Conservation (phyloP, 2,888 invertebrate genomes). For the Habroteleia sp. region DNA sequence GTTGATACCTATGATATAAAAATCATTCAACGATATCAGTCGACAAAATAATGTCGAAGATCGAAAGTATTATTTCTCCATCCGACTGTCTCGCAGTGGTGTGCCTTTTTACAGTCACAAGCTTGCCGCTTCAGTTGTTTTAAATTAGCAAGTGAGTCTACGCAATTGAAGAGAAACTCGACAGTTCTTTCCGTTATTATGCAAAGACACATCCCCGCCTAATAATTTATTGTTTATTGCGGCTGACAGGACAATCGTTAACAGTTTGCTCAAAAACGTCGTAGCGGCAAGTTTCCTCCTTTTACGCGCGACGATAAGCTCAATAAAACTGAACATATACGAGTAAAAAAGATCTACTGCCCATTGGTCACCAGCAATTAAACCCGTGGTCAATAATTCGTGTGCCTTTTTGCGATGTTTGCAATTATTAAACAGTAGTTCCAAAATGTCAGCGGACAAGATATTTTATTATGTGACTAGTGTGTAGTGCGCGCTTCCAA, state of each 20-base stretch:
- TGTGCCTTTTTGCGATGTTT: too few species aligned
- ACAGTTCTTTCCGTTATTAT: slow-evolving; percentile 77
- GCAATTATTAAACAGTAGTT: too few species aligned
- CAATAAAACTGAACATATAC: too few species aligned
- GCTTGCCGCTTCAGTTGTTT: slow-evolving; percentile 78
- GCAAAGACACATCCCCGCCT: slow-evolving; percentile 75
- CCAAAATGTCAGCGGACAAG: too few species aligned
- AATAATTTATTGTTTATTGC: slow-evolving; percentile 71
- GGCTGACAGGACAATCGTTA: slow-evolving; percentile 61
- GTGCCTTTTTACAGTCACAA: slow-evolving; percentile 53
- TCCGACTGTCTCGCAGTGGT: slow-evolving; percentile 30
- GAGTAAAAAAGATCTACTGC: too few species aligned
- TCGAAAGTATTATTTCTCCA: slow-evolving; percentile 51
- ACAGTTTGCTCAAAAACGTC: slow-evolving; percentile 67
- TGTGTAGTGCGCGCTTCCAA: too few species aligned
- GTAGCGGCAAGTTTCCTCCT: slow-evolving; percentile 21
- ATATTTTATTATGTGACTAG: too few species aligned
- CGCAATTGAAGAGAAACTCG: slow-evolving; percentile 78
- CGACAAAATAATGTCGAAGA: slow-evolving; percentile 13
- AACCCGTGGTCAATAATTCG: too few species aligned
- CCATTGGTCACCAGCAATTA: too few species aligned
- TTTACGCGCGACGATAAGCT: neutral
- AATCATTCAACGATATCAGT: slow-evolving; percentile 16
- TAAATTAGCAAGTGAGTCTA: slow-evolving; percentile 75
- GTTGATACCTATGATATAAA: slow-evolving; percentile 11